Conservation (phyloP, 1,140 invertebrate genomes). For the Myzus persicae region DNA sequence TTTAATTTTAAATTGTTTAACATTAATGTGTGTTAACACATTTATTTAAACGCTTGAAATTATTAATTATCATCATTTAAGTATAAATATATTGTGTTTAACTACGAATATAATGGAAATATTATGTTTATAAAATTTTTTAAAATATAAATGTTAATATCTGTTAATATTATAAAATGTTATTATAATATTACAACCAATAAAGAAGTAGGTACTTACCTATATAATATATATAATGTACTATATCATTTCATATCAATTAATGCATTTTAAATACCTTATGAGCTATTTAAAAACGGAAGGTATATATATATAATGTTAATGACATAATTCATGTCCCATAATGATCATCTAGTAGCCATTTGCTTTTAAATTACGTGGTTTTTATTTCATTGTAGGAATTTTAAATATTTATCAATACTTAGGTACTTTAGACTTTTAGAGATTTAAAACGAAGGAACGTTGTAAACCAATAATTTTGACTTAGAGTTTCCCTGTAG, state of each 20-base stretch:
- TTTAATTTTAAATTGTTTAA: neutral
- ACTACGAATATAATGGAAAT: neutral
- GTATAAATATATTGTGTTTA: neutral
- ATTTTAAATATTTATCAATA: too few species aligned
- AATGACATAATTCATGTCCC: neutral
- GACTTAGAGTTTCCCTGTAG: neutral
- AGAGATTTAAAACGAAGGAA: neutral
- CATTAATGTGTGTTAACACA: neutral
- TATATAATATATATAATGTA: neutral
- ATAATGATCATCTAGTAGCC: neutral
- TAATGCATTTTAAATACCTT: conserved; percentile 38
- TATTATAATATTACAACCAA: neutral
- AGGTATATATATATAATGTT: neutral
- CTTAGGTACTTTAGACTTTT: neutral
- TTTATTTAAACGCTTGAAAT: neutral
- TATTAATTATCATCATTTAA: neutral
- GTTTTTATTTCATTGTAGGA: neutral
- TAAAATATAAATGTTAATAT: too few species aligned
- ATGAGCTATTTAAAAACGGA: neutral
- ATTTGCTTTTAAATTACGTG: neutral
- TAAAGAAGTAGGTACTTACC: neutral
- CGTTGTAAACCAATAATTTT: neutral
- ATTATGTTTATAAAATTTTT: neutral
- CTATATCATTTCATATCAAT: neutral
- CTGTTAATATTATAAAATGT: neutral